A percentile compares a stretch with the other conserved stretches of the same genome.
These are phyloP conservation scores for Apotomis capreana DNA, from an alignment of 2,888 invertebrate genomes.

Conservation along the genomic window DNA sequence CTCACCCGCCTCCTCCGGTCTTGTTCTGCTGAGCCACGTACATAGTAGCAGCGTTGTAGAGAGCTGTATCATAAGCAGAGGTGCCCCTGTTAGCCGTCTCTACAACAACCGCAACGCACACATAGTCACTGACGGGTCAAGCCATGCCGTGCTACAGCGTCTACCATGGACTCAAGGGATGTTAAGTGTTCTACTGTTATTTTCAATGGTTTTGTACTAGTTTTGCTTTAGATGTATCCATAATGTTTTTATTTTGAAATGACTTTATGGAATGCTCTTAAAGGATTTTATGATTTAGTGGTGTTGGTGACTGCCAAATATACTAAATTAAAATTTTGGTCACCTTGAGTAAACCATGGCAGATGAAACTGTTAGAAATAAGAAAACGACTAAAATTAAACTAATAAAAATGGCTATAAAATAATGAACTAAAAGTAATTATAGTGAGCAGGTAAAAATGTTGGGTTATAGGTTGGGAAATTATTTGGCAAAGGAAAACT, in stretches of 20 bases:
- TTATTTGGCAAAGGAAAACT: slow-evolving; percentile 19
- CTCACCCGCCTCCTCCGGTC: slow-evolving; percentile 77
- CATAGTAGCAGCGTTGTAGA: slow-evolving; percentile 97
- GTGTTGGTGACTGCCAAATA: slow-evolving; percentile 12
- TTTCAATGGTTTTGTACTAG: background rate
- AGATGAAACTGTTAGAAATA: slow-evolving; percentile 34
- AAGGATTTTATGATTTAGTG: background rate
- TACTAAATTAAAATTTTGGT: background rate
- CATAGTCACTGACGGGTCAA: slow-evolving; percentile 36
- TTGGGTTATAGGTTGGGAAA: slow-evolving; percentile 12
- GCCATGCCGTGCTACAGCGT: slow-evolving; percentile 28
- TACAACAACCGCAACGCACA: slow-evolving; percentile 52
- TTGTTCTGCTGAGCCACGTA: slow-evolving; percentile 93
- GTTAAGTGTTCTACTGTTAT: background rate
- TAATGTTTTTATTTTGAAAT: background rate
- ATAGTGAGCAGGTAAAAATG: slow-evolving; percentile 2
- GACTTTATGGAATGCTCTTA: background rate
- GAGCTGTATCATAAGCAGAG: slow-evolving; percentile 96
- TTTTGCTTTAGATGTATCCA: background rate
- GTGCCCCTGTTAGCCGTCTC: slow-evolving; percentile 86
- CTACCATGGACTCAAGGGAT: slow-evolving; percentile 40
- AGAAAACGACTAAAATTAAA: slow-evolving; percentile 26
- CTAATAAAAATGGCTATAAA: slow-evolving; percentile 27
- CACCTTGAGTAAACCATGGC: slow-evolving; percentile 39
- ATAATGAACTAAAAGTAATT: slow-evolving; percentile 26